Base-by-base conservation (phyloP, 1,140 invertebrate genomes). In the Pseudachorutes palmiensis region DNA sequence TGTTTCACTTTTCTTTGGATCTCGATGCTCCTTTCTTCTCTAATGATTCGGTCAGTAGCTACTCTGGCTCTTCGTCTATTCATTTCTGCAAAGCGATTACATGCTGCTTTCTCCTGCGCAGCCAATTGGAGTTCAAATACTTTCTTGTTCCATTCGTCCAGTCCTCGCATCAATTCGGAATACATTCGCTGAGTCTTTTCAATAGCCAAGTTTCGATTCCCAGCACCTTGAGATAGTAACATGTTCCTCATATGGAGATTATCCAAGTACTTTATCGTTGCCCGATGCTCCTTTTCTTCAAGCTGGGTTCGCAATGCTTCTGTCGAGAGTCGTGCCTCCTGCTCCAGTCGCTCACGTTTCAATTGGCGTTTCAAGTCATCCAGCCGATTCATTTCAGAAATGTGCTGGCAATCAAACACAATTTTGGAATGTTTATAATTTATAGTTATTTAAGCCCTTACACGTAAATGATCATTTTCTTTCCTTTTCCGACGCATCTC, bases 271-370 rank as follows among this genome's bases (percentile, higher is more conserved):
- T 74, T 74, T 32, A 71, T 41, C 24, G 58, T 36, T 1, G 64
- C 67, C 24, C 72, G 65, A 61, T 70, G 69, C 24, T 74, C 72
- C 36, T 74, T 74, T n/a, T 74, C 72, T 55, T 74, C 72, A 5
- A 74, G 64, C 48, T 74, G 72, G 51, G 49, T 61, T 16, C 70
- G 65, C 2, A 74, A 48, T 28, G 69, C 69, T 66, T 74, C 67
- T 12, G 69, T 60, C 0, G 65, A 41, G 41, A 64, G 30, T 31
- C 68, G 55, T 5, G 72, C 60, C 36, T 65, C 41, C 36, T 71
- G 67, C 28, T 74, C 72, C n/a, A 71, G 19, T n/a, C 45, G 49
- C 36, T 74, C 72, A n/a, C 65, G 28, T 30, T 71, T 69, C 26
- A 74, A 26, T 5, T 31, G 26, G 9, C 72, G 57, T 66, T 74